Percentiles rank a stretch among this genome's conserved stretches.
Conservation (phyloP, 1,140 invertebrate species). For the Drosophila ercepeae region DNA sequence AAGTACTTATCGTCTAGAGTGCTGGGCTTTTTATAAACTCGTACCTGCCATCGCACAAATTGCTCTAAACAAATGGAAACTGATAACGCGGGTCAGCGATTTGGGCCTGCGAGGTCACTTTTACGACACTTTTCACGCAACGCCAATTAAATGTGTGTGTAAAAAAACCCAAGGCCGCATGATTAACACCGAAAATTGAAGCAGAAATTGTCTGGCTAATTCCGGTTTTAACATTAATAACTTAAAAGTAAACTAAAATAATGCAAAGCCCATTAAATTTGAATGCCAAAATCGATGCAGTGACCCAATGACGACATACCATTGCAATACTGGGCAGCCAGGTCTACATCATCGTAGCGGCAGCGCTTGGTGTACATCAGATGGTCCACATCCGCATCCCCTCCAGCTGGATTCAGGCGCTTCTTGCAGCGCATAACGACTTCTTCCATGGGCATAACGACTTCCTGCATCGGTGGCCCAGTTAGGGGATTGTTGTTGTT, state of each 20-base stretch:
- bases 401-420: conserved; percentile 48
- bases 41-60: conserved; percentile 6
- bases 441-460: conserved; percentile 7
- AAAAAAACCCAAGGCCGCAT: conserved; percentile 50
- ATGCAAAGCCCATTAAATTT: too few species aligned
- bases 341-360: conserved; percentile 71
- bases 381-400: conserved; percentile 48
- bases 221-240: background rate
- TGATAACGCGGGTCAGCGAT: conserved; percentile 38
- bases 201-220: conserved; percentile 1
- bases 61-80: background rate
- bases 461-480: conserved; percentile 39
- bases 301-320: conserved; percentile 48
- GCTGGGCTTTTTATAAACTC: background rate
- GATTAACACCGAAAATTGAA: conserved; percentile 42
- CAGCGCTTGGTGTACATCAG: conserved; percentile 69
- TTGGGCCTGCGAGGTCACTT: conserved; percentile 21
- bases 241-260: background rate
- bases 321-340: conserved; percentile 78
- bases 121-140: conserved; percentile 53
- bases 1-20: conserved; percentile 28
- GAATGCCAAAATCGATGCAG: too few species aligned
- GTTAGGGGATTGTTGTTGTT: conserved; percentile 26
- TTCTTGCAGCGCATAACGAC: conserved; percentile 78
- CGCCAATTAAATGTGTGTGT: conserved; percentile 43